phyloP scores from a whole-genome alignment of 1,140 invertebrate species.

The Heliothis virescens region DNA sequence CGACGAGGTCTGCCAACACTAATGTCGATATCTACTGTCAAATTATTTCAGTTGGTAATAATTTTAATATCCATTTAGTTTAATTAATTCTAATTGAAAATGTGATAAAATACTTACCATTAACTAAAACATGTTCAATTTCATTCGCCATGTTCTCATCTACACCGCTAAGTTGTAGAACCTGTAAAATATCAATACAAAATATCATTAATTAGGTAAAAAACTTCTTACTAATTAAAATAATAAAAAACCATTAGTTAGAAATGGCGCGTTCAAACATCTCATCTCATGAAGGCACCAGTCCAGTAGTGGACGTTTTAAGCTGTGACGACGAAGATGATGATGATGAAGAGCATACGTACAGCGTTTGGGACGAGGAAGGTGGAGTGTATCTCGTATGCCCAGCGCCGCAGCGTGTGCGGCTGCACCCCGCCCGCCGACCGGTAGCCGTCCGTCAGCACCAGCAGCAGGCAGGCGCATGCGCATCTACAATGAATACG shows the following conservation, averaged over 20 bases:
- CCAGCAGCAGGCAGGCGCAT: constrained; percentile 70
- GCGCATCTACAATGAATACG: constrained; percentile 60
- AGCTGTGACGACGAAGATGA: no score
- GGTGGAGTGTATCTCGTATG: constrained; percentile 98
- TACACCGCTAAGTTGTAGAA: constrained; percentile 93
- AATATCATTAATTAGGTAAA: background rate
- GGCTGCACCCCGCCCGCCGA: constrained; percentile 60
- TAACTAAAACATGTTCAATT: constrained; percentile 94
- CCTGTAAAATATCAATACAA: constrained; percentile 87
- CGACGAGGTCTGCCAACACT: no score
- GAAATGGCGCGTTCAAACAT: no score
- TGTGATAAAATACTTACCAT: constrained; percentile 70
- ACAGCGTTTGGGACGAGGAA: constrained; percentile 96
- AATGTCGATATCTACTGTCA: no score
- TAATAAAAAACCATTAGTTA: no score
- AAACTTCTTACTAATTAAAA: no score
- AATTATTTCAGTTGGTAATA: no score
- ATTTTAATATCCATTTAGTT: no score
- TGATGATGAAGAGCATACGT: constrained; percentile 29
- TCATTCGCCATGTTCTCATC: constrained; percentile 95
- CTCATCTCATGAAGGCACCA: no score
- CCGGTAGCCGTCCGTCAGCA: constrained; percentile 76
- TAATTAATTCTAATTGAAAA: background rate
- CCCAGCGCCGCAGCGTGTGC: constrained; percentile 94
- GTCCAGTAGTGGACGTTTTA: no score